Base-by-base conservation (phyloP, 2,888 invertebrate species). In the Tryphoninae sp. region DNA sequence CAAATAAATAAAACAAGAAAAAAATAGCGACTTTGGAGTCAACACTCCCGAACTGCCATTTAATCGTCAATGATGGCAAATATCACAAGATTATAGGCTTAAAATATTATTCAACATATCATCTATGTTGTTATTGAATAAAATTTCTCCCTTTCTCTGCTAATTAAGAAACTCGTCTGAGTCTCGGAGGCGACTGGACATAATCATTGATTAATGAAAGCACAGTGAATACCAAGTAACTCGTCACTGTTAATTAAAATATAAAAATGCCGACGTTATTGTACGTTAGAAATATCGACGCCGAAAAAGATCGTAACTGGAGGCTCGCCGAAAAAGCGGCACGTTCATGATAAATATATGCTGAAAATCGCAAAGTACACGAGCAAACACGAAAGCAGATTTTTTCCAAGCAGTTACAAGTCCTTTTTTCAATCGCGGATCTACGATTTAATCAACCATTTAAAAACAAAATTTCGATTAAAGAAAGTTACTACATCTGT, bases 121-220 rank as follows among this genome's bases (percentile, higher is more conserved):
- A 33, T 61, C 59, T 33, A 22, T 33, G 4, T 13, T 13, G n/a
- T 33, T 61, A 13, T 33, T 61, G 13, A 61, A 33, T 61, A 33
- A 61, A 61, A 33, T 2, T 13, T 45, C 9, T 19, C 19, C 16
- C 19, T 53, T 19, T 53, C 6, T n/a, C 19, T 19, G 53, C 8
- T 19, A 19, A 55, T 55, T 55, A 55, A 55, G 4, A 55, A 55
- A 55, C 8, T 8, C 7, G 2, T 55, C 19, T 22, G 9, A 55
- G 1, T 53, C 19, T 53, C 53, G 11, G n/a, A 33, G n/a, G 33
- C 13, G 33, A 26, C 4, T 61, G 11, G 13, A 13, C n/a, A 22
- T 11, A 26, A 61, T 61, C 61, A 33, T 61, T 61, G 33, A 23
- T 61, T 61, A 33, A 61, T 61, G 40, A 22, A 59, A 22, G 58